Conservation (phyloP, 2,113 vertebrate species). For the Ailuropoda melanoleuca region DNA sequence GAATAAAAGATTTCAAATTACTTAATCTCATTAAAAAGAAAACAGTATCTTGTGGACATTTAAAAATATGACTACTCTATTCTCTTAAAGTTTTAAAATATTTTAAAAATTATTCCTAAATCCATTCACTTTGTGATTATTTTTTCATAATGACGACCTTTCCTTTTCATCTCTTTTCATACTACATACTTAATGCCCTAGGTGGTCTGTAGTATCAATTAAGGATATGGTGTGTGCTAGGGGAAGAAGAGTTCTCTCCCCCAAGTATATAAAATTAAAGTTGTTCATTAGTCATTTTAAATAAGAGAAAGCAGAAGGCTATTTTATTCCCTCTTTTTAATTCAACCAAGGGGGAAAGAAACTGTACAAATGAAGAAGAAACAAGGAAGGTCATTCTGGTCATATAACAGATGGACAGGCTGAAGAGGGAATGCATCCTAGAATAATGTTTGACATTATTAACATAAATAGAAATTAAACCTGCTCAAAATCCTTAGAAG, state of each 20-base stretch:
- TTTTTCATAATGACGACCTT: conserved; percentile 12
- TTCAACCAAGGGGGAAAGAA: neutral
- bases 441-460: conserved; percentile 15
- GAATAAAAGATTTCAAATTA: neutral
- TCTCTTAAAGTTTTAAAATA: neutral
- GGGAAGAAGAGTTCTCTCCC: neutral
- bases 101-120: neutral
- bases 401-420: conserved; percentile 27
- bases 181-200: neutral
- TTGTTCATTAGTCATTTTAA: neutral
- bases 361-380: neutral
- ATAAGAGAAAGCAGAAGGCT: neutral
- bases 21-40: conserved; percentile 10
- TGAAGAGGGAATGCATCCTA: neutral
- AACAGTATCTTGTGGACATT: neutral
- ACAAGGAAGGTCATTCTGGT: conserved; percentile 49
- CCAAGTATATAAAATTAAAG: neutral
- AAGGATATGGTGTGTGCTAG: neutral
- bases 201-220: neutral
- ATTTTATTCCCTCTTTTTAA: neutral
- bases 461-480: conserved; percentile 25
- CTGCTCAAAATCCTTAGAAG: neutral
- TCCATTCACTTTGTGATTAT: neutral
- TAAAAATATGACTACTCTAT: neutral
- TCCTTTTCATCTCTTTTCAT: conserved; percentile 10